A percentile compares a stretch with the other conserved stretches of the same genome.
phyloP scores from a whole-genome alignment of 2,113 vertebrate genomes.

The Solenodon paradoxus region DNA sequence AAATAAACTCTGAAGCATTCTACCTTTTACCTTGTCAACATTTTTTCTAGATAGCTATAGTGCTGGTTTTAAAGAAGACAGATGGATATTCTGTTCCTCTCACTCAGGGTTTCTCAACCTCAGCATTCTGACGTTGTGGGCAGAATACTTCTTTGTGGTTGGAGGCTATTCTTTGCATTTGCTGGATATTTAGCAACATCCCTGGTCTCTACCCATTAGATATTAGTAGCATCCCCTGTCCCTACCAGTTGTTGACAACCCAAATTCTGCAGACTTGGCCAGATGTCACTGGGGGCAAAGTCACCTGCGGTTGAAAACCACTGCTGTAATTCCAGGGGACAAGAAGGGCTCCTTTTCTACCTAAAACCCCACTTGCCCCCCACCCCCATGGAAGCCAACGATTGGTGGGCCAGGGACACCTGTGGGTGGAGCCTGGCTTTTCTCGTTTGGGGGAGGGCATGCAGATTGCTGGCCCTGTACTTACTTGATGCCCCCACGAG shows the following conservation, averaged over 20 bases:
- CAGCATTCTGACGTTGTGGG: not conserved
- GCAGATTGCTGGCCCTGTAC: slow-evolving; percentile 42
- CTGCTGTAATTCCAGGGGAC: not conserved
- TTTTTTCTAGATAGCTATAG: not conserved
- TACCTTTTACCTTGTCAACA: not conserved
- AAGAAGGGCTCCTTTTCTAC: not conserved
- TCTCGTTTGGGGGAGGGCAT: not conserved
- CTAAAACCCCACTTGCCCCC: not conserved
- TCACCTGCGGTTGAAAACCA: not conserved
- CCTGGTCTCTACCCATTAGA: not conserved
- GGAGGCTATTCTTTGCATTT: not conserved
- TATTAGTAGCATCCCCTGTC: not conserved
- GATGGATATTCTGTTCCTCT: not conserved
- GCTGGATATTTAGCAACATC: not conserved
- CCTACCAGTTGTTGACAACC: not conserved
- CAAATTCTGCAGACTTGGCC: not conserved
- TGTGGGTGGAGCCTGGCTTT: slow-evolving; percentile 42
- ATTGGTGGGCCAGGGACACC: slow-evolving; percentile 12
- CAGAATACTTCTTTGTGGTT: not conserved
- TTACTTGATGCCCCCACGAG: slow-evolving; percentile 69
- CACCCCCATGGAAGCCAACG: not conserved
- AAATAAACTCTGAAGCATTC: not conserved
- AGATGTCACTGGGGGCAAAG: not conserved
- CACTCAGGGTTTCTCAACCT: not conserved
- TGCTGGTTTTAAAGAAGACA: not conserved